Conservation (phyloP, 92 coral and sea anemone species). For the Actinernus sp. region DNA sequence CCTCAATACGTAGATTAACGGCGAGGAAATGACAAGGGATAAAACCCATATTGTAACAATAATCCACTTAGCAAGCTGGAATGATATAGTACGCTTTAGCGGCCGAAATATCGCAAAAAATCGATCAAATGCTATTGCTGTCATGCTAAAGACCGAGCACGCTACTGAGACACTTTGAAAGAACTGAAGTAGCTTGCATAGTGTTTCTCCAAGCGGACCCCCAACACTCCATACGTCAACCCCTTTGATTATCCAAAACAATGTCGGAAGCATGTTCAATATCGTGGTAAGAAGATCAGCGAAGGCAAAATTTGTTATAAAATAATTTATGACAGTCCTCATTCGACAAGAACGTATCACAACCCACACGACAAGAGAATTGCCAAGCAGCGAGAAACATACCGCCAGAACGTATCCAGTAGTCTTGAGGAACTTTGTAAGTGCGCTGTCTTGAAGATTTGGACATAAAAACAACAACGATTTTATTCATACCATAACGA, state of each 20-base stretch:
- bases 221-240: slow-evolving; percentile 71
- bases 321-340: slow-evolving; percentile 80
- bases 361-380: slow-evolving; percentile 67
- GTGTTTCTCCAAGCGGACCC: slow-evolving; percentile 53
- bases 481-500: too few relatives aligned
- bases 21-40: slow-evolving; percentile 59
- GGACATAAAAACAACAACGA: slow-evolving; percentile 6
- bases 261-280: slow-evolving; percentile 80
- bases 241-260: slow-evolving; percentile 63
- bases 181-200: slow-evolving; percentile 71
- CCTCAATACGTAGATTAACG: slow-evolving; percentile 52
- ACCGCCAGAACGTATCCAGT: slow-evolving; percentile 54
- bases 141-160: slow-evolving; percentile 66
- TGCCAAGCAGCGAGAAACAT: slow-evolving; percentile 63
- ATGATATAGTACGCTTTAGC: slow-evolving; percentile 64
- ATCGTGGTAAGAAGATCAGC: slow-evolving; percentile 75
- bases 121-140: slow-evolving; percentile 81
- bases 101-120: slow-evolving; percentile 74
- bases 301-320: slow-evolving; percentile 72
- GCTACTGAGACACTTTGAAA: slow-evolving; percentile 61
- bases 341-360: slow-evolving; percentile 58
- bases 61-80: slow-evolving; percentile 55
- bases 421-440: slow-evolving; percentile 53
- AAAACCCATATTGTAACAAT: slow-evolving; percentile 54
- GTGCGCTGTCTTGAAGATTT: neutral